phyloP scores from a whole-genome alignment of 2,113 vertebrate genomes.

The Bothrops jararaca region DNA sequence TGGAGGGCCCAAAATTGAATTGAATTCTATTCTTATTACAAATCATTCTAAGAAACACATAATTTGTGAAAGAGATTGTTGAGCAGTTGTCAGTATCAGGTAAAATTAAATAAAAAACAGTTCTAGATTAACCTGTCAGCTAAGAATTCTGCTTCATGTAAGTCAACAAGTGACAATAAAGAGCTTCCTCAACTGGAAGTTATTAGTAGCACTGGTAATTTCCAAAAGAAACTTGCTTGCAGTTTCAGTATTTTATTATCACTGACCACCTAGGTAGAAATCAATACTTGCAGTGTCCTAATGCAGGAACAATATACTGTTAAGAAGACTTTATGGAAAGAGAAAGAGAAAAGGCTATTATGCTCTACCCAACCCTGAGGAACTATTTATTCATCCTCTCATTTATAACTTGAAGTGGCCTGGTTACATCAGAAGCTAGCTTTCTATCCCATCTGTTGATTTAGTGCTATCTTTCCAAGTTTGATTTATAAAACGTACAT shows the following conservation, averaged over 20 bases:
- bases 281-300: constrained; percentile 2
- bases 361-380: background rate
- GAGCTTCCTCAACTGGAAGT: background rate
- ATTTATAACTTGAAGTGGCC: background rate
- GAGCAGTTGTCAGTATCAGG: background rate
- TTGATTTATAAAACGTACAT: background rate
- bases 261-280: background rate
- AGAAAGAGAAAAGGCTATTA: background rate
- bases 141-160: background rate
- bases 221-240: constrained; percentile 12
- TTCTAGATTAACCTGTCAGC: constrained; percentile 3
- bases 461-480: background rate
- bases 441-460: background rate
- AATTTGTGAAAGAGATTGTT: background rate
- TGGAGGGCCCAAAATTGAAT: background rate
- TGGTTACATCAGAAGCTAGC: background rate
- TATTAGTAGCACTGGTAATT: background rate
- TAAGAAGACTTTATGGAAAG: background rate
- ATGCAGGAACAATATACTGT: background rate
- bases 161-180: constrained; percentile 6
- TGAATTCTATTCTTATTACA: background rate
- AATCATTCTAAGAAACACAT: background rate
- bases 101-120: background rate
- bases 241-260: background rate
- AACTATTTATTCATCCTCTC: background rate